Conservation (phyloP, 2,113 vertebrate genomes). For the Cynoglossus semilaevis region DNA sequence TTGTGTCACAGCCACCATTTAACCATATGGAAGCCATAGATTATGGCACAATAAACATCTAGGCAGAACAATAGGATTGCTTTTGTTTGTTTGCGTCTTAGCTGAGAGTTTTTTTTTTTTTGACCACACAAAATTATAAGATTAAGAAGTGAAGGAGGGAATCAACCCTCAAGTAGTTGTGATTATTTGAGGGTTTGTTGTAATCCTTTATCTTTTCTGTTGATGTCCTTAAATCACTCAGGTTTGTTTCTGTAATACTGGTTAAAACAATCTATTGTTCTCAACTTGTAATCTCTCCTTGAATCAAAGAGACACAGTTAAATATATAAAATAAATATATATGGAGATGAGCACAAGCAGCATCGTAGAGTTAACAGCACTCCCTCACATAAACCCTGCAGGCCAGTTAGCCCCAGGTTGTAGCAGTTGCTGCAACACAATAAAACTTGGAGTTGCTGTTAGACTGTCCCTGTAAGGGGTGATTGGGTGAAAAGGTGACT, state of each 20-base stretch:
- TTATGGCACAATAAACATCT: conserved; percentile 35
- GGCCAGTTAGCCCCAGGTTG: background rate
- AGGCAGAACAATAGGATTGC: conserved; percentile 26
- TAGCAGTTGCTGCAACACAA: background rate
- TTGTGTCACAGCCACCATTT: conserved; percentile 1
- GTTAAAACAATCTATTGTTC: conserved; percentile 47
- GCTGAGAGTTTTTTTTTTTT: conserved; percentile 7
- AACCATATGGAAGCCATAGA: conserved; percentile 45
- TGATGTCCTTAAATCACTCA: conserved; percentile 36
- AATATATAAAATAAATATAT: conserved; percentile 51
- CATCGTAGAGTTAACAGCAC: conserved; percentile 18
- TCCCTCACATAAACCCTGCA: conserved; percentile 1
- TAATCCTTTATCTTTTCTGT: conserved; percentile 22
- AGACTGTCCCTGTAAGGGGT: no score
- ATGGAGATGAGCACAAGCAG: conserved; percentile 39
- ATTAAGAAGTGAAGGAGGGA: conserved; percentile 4
- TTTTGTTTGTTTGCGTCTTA: conserved; percentile 12
- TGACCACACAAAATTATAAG: background rate
- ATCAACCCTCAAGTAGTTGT: background rate
- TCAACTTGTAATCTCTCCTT: conserved; percentile 50
- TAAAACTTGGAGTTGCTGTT: background rate
- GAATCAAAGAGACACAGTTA: conserved; percentile 35
- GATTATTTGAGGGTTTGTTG: conserved; percentile 16
- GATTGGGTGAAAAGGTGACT: no score
- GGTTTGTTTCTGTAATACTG: conserved; percentile 29